These are phyloP conservation scores for Spodoptera picta DNA, from an alignment of 2,888 invertebrate genomes.

Conservation along the genomic window DNA sequence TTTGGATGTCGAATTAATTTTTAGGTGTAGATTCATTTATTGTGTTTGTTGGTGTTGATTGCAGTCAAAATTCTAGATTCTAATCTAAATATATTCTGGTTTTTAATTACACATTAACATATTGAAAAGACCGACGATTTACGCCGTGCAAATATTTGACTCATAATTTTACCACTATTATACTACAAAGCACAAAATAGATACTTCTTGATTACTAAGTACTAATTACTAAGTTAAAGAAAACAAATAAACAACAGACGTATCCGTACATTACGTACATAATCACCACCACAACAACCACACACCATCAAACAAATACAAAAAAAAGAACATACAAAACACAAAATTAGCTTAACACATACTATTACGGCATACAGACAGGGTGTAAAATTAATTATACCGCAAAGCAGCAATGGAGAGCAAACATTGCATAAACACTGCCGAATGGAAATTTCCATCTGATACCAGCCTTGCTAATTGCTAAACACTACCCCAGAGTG, in stretches of 20 bases:
- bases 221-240: too few relatives aligned
- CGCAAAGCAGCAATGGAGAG: slow-evolving; percentile 19
- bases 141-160: too few relatives aligned
- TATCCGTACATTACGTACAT: too few relatives aligned
- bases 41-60: slow-evolving; percentile 15
- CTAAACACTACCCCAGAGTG: slow-evolving; percentile 30
- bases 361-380: slow-evolving; percentile 35
- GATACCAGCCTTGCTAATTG: slow-evolving; percentile 42
- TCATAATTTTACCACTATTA: too few relatives aligned
- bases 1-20: slow-evolving; percentile 18
- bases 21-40: slow-evolving; percentile 2
- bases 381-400: slow-evolving; percentile 41
- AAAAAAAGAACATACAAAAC: slow-evolving; percentile 13
- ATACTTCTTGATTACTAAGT: too few relatives aligned
- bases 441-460: slow-evolving; percentile 45
- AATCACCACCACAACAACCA: too few relatives aligned
- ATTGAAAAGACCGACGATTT: too few relatives aligned
- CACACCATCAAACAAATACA: too few relatives aligned
- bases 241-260: too few relatives aligned
- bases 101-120: too few relatives aligned
- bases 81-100: too few relatives aligned
- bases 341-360: slow-evolving; percentile 37
- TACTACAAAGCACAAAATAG: too few relatives aligned
- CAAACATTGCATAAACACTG: slow-evolving; percentile 47
- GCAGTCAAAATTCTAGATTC: slow-evolving; percentile 24